Base-by-base conservation (phyloP, 2,797 vertebrate species). In the Platyrinchus mystaceus region DNA sequence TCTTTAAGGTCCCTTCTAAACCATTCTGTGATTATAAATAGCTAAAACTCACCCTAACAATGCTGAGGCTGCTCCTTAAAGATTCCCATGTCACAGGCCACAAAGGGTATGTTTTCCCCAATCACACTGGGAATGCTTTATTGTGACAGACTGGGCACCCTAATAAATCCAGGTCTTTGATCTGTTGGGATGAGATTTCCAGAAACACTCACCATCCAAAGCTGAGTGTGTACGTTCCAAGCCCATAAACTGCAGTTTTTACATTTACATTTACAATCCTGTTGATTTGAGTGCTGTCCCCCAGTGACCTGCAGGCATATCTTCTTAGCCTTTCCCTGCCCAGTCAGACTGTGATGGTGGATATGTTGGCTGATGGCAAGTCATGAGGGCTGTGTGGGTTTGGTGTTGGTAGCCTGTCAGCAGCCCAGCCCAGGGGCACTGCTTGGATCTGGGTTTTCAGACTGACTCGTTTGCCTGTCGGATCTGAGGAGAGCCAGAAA, bases 231-330 rank as follows among this genome's bases (percentile, higher is more conserved):
- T n/a, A 2, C 46, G 36, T 75, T 8, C 39, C 36, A 41, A 32
- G 69, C 13, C 43, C 46, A 1, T 6, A 5, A 2, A 4, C 0
- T 21, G 73, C 27, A 24, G 37, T 9, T 76, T 17, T 23, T 26
- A 14, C 30, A 7, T 37, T 20, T n/a, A 37, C 37, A 37, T 37
- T 37, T 37, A 37, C 37, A 37, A 37, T 36, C 13, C 64, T 50
- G 43, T 8, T 39, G 26, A 6, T 37, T 0, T 5, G 34, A 39
- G 15, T 14, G 28, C 68, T 80, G 62, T 53, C 16, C n/a, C 59
- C n/a, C 32, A 2, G 12, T 43, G 71, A 46, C 14, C 1, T 12
- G n/a, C 63, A 36, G 10, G 18, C 0, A 0, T 14, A 1, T n/a
- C 50, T 60, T 41, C 56, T 64, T 27, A 13, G 66, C 1, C 1